Base-by-base conservation (phyloP, 2,888 invertebrate genomes). In the Megastigmus dorsalis region DNA sequence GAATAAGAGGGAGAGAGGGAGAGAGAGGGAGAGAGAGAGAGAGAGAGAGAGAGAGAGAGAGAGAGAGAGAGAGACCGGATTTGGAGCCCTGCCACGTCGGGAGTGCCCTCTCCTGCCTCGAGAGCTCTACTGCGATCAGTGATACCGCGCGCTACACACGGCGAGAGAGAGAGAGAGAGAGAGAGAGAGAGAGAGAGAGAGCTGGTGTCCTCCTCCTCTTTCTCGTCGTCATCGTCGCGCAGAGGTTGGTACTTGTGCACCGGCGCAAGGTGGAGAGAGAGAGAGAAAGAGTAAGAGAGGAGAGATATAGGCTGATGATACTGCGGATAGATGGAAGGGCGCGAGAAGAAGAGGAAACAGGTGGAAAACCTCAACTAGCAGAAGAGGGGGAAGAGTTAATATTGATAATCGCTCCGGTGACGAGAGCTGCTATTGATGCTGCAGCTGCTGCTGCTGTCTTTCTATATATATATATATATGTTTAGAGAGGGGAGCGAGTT, bases 91-190 rank as follows among this genome's bases (percentile, higher is more conserved):
- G 87, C 87, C 87, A 86, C 83, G 82, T 83, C 79, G 80, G 81
- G 84, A 86, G 85, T 81, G 85, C 84, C 82, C 85, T 85, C 81
- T 85, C 81, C 79, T 84, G 78, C 80, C 83, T 86, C 82, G 82
- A 87, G 87, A 81, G 85, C 85, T 82, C 87, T 87, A 86, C 86
- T 84, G 78, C 84, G 85, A 88, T 87, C 87, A 85, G 85, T 85
- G 87, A 88, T 87, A 86, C 85, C 82, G 84, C 82, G 84, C 84
- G 84, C 84, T 85, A 84, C 81, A 85, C n/a, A 38, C 18, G 6
- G 52, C 18, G 23, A 74, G 72, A 55, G 26, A 77, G 79, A 81
- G 13, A 10, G 33, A 18, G 33, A 26, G 59, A 20, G 28, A 13
- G 33, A 76, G 80, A 81, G 80, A 23, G 45, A 36, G 67, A 48